Percentiles rank a stretch among this genome's conserved stretches.
phyloP scores from a whole-genome alignment of 2,113 vertebrate species.

The Erpornis zantholeuca region DNA sequence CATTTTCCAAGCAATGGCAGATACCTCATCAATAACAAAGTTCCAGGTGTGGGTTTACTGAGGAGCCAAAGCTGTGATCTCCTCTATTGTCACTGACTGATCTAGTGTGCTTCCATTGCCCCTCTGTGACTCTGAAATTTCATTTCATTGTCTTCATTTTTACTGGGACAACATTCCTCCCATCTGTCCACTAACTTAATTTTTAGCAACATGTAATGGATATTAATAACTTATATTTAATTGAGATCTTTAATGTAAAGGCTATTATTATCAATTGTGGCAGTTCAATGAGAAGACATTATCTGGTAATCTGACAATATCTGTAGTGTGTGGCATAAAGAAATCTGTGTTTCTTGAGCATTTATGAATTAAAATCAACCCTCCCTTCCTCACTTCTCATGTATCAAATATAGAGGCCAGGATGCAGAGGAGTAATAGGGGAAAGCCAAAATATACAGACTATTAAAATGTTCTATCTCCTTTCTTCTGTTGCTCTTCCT shows the following conservation, averaged over 20 bases:
- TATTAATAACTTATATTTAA: neutral
- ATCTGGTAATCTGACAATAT: neutral
- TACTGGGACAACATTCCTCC: neutral
- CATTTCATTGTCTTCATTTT: neutral
- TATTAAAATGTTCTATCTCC: neutral
- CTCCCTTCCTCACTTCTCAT: accelerated
- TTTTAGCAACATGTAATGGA: neutral
- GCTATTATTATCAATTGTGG: neutral
- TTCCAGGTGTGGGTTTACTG: neutral
- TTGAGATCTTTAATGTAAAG: neutral
- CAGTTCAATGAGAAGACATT: neutral
- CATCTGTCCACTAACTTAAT: neutral
- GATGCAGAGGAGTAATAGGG: neutral
- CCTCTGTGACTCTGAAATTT: neutral
- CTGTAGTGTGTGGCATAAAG: neutral
- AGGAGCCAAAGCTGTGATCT: neutral
- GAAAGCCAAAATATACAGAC: neutral
- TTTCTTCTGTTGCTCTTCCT: neutral
- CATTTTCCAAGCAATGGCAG: neutral
- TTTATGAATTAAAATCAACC: neutral
- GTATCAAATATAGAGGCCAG: accelerated
- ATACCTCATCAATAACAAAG: neutral
- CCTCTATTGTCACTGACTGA: neutral
- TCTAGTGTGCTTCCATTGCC: neutral
- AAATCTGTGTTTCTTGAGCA: neutral